phyloP scores from a whole-genome alignment of 2,113 vertebrate species.

The Blennius ocellaris region DNA sequence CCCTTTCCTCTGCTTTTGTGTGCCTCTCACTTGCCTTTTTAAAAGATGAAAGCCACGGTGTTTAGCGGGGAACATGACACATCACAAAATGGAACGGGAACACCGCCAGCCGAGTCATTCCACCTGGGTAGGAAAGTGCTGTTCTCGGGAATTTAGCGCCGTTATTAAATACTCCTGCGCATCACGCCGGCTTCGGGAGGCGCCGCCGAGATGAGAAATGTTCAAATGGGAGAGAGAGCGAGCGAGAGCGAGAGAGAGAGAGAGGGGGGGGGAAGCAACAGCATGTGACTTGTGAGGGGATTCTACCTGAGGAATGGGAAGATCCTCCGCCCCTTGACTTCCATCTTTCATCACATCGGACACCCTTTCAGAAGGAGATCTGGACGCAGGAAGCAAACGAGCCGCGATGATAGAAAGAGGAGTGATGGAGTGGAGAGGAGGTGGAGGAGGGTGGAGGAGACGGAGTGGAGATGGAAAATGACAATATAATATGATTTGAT shows the following conservation, averaged over 20 bases:
- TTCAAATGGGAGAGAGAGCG: constrained; percentile 29
- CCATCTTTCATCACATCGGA: constrained; percentile 50
- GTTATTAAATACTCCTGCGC: constrained; percentile 27
- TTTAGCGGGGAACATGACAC: constrained; percentile 32
- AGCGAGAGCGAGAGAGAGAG: background rate
- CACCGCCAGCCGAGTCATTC: constrained; percentile 42
- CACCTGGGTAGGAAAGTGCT: background rate
- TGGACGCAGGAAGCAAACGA: constrained; percentile 3
- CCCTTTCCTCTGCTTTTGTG: background rate
- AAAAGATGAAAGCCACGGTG: constrained; percentile 40
- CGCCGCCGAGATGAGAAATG: constrained; percentile 11
- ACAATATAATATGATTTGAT: constrained; percentile 80
- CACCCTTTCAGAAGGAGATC: constrained; percentile 38
- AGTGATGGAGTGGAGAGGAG: constrained; percentile 2
- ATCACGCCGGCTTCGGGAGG: constrained; percentile 19
- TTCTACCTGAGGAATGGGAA: constrained; percentile 27
- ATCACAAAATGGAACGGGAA: constrained; percentile 36
- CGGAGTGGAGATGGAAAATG: constrained; percentile 72
- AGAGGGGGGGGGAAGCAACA: constrained; percentile 10
- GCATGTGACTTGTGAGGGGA: constrained; percentile 49
- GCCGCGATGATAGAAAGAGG: background rate
- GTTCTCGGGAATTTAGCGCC: constrained; percentile 1
- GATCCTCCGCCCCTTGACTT: too few relatives aligned
- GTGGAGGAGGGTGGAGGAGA: constrained; percentile 51
- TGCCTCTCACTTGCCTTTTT: constrained; percentile 6